Base-by-base conservation (phyloP, 2,113 vertebrate species). In the Heterotilapia buettikoferi region DNA sequence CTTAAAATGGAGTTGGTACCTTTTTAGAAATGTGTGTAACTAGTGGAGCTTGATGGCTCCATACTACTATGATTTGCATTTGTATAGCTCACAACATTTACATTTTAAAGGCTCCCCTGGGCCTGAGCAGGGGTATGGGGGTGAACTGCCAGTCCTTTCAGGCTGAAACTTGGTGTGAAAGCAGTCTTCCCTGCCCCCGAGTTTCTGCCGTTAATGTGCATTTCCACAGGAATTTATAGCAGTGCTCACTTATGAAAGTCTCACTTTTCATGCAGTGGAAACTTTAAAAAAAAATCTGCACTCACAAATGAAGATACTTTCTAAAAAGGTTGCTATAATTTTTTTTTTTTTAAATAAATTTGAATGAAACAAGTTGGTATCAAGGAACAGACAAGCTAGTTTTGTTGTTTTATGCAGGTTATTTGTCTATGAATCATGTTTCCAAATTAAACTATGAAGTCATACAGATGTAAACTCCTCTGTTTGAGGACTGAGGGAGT, bases 311-410 rank as follows among this genome's bases (percentile, higher is more conserved):
- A 31, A 40, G 38, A 56, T 81, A 24, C 5, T 18, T 57, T 43
- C 6, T 12, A 66, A 66, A 80, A 81, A 40, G 14, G 14, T 19
- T 47, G 71, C 40, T 43, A 10, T 3, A 5, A 3, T 7, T n/a
- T n/a, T 7, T 9, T n/a, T n/a, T 6, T 24, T 12, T 26, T 5
- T 0, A 0, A 21, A 29, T 50, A 4, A 78, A 52, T 40, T 68
- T 68, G 26, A 50, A 78, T 11, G 36, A 83, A 40, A 76, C 13
- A 18, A 76, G 45, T 11, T 47, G 3, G 19, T 80, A 16, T 56
- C 19, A 43, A 81, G 2, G 3, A 57, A 54, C n/a, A 57, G 52
- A 7, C 79, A 19, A 24, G n/a, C 12, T 24, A 6, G 76, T 53
- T 79, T 52, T 19, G 4, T 7, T 79, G 73, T 79, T 52, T 79